Conservation (phyloP, 2,888 invertebrate genomes). For the Oxycera nigricornis region DNA sequence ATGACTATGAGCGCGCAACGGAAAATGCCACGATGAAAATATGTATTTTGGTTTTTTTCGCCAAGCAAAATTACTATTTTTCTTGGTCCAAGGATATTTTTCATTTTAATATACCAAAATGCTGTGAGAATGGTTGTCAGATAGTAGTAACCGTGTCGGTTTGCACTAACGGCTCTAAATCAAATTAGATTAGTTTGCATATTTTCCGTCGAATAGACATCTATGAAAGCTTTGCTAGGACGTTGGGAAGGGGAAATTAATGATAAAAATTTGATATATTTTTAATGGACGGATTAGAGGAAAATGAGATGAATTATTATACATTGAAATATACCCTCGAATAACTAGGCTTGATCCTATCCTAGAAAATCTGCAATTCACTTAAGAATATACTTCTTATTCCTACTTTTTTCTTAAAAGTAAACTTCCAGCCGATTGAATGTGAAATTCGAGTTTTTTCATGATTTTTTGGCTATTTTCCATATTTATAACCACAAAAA, state of each 20-base stretch:
- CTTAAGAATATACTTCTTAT: too few species aligned
- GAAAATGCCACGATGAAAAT: not conserved
- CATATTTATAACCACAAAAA: too few species aligned
- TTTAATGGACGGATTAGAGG: too few species aligned
- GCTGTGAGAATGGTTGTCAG: not conserved
- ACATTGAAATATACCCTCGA: too few species aligned
- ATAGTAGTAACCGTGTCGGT: conserved; percentile 25
- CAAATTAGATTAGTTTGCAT: conserved; percentile 44
- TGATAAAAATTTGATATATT: not conserved
- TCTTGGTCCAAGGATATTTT: conserved; percentile 46
- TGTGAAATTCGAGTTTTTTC: too few species aligned
- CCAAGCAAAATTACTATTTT: conserved; percentile 20
- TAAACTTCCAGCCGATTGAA: too few species aligned
- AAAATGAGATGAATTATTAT: too few species aligned
- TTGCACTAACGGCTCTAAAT: conserved; percentile 18
- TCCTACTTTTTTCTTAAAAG: too few species aligned
- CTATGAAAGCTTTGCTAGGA: not conserved
- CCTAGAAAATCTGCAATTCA: too few species aligned
- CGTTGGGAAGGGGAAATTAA: not conserved
- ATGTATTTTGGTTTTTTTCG: not conserved
- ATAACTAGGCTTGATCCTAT: too few species aligned
- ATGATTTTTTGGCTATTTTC: too few species aligned
- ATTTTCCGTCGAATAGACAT: conserved; percentile 10
- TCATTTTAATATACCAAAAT: conserved; percentile 46
- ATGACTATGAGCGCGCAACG: conserved; percentile 6